Evolutionary conservation across 2,888 invertebrate species (phyloP).

Genomic region (Limnephilus marmoratus): DNA sequence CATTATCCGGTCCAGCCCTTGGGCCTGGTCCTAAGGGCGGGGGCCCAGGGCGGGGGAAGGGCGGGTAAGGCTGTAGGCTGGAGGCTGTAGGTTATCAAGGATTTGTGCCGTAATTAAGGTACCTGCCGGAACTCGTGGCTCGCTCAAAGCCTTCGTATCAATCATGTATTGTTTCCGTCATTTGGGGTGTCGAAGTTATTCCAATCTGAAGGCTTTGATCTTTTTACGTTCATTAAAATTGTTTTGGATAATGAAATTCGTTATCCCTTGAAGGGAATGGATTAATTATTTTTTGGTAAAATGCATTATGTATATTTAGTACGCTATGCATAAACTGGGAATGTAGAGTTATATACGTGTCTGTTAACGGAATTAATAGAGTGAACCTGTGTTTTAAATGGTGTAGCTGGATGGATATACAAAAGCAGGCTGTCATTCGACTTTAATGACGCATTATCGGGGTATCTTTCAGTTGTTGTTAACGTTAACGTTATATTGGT

Average conservation of each 20-base stretch:
- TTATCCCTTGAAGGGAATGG: not conserved
- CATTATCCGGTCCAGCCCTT: conserved; percentile 33
- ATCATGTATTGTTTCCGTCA: conserved; percentile 16
- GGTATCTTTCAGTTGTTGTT: not conserved
- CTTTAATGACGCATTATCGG: not conserved
- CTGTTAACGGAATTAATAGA: not conserved
- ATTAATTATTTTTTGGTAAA: not conserved
- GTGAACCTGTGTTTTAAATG: not conserved
- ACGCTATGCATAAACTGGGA: no score
- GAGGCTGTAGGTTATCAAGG: conserved; percentile 8
- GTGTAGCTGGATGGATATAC: no score
- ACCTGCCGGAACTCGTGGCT: not conserved
- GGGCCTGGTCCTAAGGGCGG: not conserved
- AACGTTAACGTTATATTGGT: not conserved
- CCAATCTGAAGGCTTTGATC: not conserved
- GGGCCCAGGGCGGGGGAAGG: not conserved
- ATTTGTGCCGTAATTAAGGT: conserved; percentile 27
- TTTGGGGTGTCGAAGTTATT: conserved; percentile 16
- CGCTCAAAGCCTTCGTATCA: conserved; percentile 6
- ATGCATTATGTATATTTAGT: not conserved
- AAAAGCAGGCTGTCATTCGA: no score
- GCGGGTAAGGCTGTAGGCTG: not conserved
- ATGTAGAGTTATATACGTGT: no score
- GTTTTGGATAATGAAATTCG: not conserved
- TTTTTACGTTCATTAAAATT: not conserved